phyloP scores from a whole-genome alignment of 1,140 invertebrate species.

The Drosophila grimshawi region DNA sequence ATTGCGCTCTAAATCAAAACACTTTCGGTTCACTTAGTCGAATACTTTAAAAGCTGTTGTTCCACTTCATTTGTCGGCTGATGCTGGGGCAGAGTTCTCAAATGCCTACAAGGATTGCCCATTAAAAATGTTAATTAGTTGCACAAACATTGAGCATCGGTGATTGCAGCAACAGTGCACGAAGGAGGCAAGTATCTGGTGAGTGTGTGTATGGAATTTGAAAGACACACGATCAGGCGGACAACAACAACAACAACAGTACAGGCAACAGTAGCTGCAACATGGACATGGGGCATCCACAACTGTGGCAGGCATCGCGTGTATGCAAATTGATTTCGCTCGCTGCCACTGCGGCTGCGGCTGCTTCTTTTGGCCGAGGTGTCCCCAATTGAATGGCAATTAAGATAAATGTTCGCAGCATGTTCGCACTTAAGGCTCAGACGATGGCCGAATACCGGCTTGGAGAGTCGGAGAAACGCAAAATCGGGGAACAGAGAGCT shows the following conservation, averaged over 20 bases:
- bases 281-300: conserved; percentile 4
- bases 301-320: conserved; percentile 36
- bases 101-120: conserved; percentile 74
- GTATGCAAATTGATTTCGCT: conserved; percentile 74
- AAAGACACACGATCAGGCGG: conserved; percentile 32
- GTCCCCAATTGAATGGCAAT: conserved; percentile 80
- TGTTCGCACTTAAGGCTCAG: conserved; percentile 72
- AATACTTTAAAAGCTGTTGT: conserved; percentile 16
- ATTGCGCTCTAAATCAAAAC: conserved; percentile 72
- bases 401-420: conserved; percentile 81
- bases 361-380: conserved; percentile 25
- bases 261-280: neutral
- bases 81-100: conserved; percentile 18
- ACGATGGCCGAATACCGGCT: conserved; percentile 5
- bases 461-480: neutral
- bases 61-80: conserved; percentile 59
- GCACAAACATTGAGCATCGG: conserved; percentile 79
- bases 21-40: conserved; percentile 49
- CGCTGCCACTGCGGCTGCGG: conserved; percentile 15
- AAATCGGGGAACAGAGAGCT: conserved; percentile 13
- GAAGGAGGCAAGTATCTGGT: neutral
- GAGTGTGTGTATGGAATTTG: conserved; percentile 27
- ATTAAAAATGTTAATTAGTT: conserved; percentile 83
- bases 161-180: conserved; percentile 50
- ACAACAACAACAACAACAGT: neutral